Conservation (phyloP, 2,113 vertebrate species). For the Tachuris rubrigastra region DNA sequence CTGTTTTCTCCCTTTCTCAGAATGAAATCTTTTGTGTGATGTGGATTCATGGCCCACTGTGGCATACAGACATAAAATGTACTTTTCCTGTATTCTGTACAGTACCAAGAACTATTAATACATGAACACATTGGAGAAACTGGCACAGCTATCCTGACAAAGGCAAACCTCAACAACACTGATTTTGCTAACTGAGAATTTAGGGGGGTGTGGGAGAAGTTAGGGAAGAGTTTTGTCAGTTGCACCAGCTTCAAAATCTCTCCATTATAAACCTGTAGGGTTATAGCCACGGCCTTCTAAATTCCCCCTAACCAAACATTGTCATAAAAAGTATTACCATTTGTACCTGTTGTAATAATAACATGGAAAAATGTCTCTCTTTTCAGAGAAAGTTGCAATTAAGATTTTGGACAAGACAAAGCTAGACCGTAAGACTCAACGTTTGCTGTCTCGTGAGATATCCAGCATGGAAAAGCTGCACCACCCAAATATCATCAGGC, state of each 20-base stretch:
- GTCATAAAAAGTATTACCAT: neutral
- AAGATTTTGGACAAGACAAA: slow-evolving; percentile 98
- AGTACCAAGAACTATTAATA: neutral
- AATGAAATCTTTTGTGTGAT: neutral
- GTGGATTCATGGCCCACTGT: neutral
- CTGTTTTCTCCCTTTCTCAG: neutral
- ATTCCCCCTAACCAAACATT: neutral
- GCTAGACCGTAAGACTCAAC: slow-evolving; percentile 92
- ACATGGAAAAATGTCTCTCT: neutral
- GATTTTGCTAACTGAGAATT: neutral
- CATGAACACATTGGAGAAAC: neutral
- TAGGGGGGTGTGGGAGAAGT: neutral
- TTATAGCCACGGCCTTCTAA: neutral
- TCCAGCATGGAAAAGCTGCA: slow-evolving; percentile 97
- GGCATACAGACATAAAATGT: neutral
- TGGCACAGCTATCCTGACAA: neutral
- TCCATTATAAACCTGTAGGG: neutral
- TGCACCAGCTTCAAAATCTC: neutral
- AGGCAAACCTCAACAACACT: neutral
- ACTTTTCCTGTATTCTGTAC: neutral
- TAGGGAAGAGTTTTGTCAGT: neutral
- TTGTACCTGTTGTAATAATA: neutral
- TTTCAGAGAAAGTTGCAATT: slow-evolving; percentile 95
- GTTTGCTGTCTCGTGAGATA: slow-evolving; percentile 92
- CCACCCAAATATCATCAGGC: slow-evolving; percentile 94